Evolutionary conservation across 2,888 invertebrate species (phyloP).

Genomic region (Platerodrilus igneus): DNA sequence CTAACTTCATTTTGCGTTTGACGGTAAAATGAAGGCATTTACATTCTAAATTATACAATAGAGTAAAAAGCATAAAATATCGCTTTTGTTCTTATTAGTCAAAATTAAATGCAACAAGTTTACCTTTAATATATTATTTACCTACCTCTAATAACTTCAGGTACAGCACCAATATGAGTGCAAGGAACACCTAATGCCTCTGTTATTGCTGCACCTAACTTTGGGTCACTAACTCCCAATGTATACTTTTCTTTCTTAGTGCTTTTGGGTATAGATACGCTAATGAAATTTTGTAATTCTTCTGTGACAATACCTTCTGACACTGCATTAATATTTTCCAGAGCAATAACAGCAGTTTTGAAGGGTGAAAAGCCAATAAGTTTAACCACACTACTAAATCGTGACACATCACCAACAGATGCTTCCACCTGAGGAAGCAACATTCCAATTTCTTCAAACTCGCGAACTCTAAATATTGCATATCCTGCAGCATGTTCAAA

Average conservation of each 20-base stretch:
- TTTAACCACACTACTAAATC: constrained; percentile 89
- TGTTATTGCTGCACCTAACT: constrained; percentile 84
- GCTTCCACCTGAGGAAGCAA: constrained; percentile 87
- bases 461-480: constrained; percentile 82
- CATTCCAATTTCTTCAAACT: constrained; percentile 93
- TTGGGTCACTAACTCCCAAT: constrained; percentile 84
- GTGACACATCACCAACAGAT: constrained; percentile 77
- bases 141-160: constrained; percentile 87
- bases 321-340: constrained; percentile 93
- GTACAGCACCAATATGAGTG: constrained; percentile 81
- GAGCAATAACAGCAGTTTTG: constrained; percentile 84
- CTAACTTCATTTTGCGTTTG: no score
- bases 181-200: constrained; percentile 79
- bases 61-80: no score
- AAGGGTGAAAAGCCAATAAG: constrained; percentile 89
- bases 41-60: no score
- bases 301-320: constrained; percentile 94
- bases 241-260: constrained; percentile 64
- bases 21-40: no score
- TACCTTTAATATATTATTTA: no score
- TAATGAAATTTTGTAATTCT: constrained; percentile 83
- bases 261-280: constrained; percentile 80
- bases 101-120: no score
- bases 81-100: no score
- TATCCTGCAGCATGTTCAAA: constrained; percentile 98